Evolutionary conservation across 2,797 vertebrate species (phyloP).

Genomic region (Oreonectes daqikongensis): DNA sequence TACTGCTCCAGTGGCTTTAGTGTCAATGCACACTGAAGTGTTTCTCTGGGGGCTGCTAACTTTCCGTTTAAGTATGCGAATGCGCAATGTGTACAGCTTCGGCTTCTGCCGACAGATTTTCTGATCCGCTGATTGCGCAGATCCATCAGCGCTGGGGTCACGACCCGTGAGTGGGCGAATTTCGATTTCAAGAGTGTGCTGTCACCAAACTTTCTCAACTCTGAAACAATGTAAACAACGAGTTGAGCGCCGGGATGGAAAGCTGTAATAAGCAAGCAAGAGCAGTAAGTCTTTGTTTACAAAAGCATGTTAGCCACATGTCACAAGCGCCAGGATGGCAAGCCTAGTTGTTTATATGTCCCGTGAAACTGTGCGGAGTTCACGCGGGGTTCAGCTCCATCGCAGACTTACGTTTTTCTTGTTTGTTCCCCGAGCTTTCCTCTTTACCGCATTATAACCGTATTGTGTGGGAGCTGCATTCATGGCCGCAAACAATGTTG

Average conservation of each 20-base stretch:
- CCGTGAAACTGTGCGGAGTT: constrained; percentile 56
- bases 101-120: constrained; percentile 12
- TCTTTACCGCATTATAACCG: constrained; percentile 61
- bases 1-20: background rate
- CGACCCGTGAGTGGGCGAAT: constrained; percentile 43
- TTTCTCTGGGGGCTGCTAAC: background rate
- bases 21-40: background rate
- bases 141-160: constrained; percentile 34
- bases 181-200: constrained; percentile 41
- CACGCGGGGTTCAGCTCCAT: constrained; percentile 53
- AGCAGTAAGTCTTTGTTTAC: constrained; percentile 54
- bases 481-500: constrained; percentile 66
- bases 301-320: constrained; percentile 55
- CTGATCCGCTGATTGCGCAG: constrained; percentile 48
- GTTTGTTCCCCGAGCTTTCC: constrained; percentile 57
- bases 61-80: constrained; percentile 10
- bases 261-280: constrained; percentile 40
- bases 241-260: constrained; percentile 14
- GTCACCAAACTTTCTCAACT: constrained; percentile 49
- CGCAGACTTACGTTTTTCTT: constrained; percentile 43
- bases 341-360: constrained; percentile 55
- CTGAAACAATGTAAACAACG: constrained; percentile 56
- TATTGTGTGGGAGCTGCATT: constrained; percentile 72
- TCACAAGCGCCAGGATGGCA: constrained; percentile 51
- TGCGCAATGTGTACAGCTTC: background rate